Base-by-base conservation (phyloP, 2,113 vertebrate species). In the Corynorhinus townsendii region DNA sequence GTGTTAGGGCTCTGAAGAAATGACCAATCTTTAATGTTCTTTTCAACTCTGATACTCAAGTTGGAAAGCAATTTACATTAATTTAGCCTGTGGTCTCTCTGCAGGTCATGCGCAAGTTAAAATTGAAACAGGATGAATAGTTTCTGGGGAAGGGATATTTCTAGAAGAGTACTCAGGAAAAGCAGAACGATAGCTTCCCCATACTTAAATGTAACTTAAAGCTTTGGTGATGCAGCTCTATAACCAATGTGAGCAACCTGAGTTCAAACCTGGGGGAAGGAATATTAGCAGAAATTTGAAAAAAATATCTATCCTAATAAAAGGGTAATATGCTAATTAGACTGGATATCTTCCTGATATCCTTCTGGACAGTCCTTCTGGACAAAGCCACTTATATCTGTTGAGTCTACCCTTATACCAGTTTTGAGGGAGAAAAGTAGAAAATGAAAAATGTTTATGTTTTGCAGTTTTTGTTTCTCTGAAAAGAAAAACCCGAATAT, bases 1-100 rank as follows among this genome's bases (percentile, higher is more conserved):
- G 30, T 54, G 8, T 77, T 77, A 47, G 73, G 8, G 7, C 35
- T 84, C 40, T 81, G 15, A 93, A 81, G 80, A 75, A 92, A 92
- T 93, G 91, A 77, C 68, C 81, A 79, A 26, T 64, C 68, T 93
- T 92, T 93, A 80, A 79, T 93, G 52, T 92, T 94, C 80, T 93
- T 96, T 93, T 95, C 66, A 72, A 68, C 38, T 91, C 54, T 76
- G n/a, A 86, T 89, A 87, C 2, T 93, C n/a, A 40, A 84, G 49
- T 49, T 84, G 69, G 56, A 89, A 97, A 95, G 59, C 52, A 94
- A 79, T 86, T 96, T 82, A 33, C 40, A 45, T 52, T 43, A 77
- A 73, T 91, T 94, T 68, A 86, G 68, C 66, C 45, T 66, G 62
- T 76, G 30, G 54, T 59, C 49, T 80, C 19, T 68, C 26, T 89